A percentile compares a stretch with the other conserved stretches of the same genome.
Evolutionary conservation across 2,113 vertebrate genomes (phyloP).

Genomic region (Camarhynchus parvulus): DNA sequence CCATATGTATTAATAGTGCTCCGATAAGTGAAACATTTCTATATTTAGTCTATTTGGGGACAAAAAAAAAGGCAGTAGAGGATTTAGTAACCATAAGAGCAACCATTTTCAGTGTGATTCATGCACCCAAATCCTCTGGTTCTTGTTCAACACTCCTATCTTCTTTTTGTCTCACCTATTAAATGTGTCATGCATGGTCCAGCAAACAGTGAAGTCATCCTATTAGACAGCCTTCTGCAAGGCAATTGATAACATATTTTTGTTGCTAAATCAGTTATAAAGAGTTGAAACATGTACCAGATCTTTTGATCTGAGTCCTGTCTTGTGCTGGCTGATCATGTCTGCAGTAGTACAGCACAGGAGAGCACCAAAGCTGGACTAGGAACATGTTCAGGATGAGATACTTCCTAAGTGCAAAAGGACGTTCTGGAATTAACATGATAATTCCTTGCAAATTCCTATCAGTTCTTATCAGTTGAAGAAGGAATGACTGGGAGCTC

Average conservation of each 20-base stretch:
- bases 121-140: background rate
- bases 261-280: background rate
- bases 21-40: background rate
- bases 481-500: background rate
- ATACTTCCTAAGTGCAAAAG: background rate
- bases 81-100: background rate
- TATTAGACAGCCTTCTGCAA: background rate
- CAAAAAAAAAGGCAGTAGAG: background rate
- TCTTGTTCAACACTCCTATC: background rate
- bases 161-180: background rate
- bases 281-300: background rate
- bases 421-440: background rate
- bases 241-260: background rate
- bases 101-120: background rate
- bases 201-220: background rate
- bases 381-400: background rate
- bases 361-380: background rate
- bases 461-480: background rate
- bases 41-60: background rate
- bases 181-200: background rate
- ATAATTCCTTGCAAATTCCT: background rate
- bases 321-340: background rate
- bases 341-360: accelerated
- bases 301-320: background rate
- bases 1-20: background rate